Evolutionary conservation across 2,888 invertebrate species (phyloP), one percentile per base, ranked within the genome.

Genomic region (Plutella xylostella): DNA sequence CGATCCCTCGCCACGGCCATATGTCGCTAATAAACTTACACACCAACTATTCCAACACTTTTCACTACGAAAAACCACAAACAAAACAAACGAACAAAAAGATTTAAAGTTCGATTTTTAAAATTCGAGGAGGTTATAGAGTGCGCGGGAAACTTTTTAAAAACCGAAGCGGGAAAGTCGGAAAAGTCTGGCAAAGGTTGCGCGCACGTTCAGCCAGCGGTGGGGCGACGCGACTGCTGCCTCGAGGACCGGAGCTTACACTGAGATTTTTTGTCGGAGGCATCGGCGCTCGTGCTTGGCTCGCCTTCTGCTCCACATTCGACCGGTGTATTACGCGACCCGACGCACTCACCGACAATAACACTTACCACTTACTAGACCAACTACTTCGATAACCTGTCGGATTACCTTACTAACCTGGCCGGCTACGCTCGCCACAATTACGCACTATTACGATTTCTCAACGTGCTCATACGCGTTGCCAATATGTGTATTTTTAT

Each of bases 181-280:
- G 21, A 12, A 31, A 40, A 39, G 19, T 3, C 14, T 39, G 39
- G 20, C 15, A 15, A 22, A 20, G 18, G n/a, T 28, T n/a, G 31
- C 14, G 14, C 34, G 14, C 17, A 14, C 15, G 4, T 58, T 51
- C 41, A 35, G 38, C 39, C 51, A 59, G 54, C 56, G 33, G 34
- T 65, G 65, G 65, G 71, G n/a, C n/a, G n/a, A n/a, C 72, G 70
- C 82, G 80, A 75, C 82, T 74, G 80, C 49, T 60, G 58, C 68
- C 72, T 66, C 62, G 64, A 69, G 54, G 68, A 68, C 72, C 74
- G 58, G 68, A 78, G 72, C 77, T 78, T 79, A 82, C 77, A 83
- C 82, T 83, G 82, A n/a, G n/a, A 80, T 80, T 83, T 80, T 82
- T 80, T 76, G 78, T 73, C 51, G 75, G 65, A 82, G 82, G 79